phyloP scores from a whole-genome alignment of 2,797 vertebrate genomes.

The Amblyraja radiata region DNA sequence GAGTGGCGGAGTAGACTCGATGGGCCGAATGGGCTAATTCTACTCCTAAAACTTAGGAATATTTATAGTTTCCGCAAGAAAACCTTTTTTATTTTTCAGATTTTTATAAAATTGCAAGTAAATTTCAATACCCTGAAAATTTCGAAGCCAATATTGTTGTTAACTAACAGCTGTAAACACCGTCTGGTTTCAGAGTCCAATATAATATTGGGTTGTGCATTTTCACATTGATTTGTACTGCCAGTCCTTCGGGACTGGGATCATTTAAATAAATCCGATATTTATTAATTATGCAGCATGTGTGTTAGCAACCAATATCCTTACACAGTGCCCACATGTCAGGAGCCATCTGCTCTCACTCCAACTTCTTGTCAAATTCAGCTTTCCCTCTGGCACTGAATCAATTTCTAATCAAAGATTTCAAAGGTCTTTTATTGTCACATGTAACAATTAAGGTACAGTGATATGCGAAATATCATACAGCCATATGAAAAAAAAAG shows the following conservation, averaged over 20 bases:
- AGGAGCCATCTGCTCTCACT: background rate
- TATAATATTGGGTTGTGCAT: background rate
- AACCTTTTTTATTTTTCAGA: background rate
- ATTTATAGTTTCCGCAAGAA: no score
- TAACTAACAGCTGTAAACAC: background rate
- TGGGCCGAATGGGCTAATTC: no score
- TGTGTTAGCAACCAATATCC: background rate
- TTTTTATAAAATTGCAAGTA: background rate
- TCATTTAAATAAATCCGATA: background rate
- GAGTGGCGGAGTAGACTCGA: no score
- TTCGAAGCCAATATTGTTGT: background rate
- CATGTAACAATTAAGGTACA: no score
- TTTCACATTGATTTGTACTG: background rate
- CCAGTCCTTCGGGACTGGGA: background rate
- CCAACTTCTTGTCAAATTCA: background rate
- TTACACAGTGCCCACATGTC: background rate
- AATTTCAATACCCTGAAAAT: background rate
- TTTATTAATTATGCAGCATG: conserved; percentile 30
- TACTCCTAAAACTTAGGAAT: no score
- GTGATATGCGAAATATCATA: no score
- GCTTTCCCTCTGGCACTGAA: background rate
- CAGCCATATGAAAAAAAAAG: no score
- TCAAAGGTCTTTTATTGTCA: no score
- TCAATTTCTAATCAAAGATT: background rate
- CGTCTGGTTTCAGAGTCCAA: background rate